These are phyloP conservation scores for Eucidaris tribuloides DNA, from an alignment of 35 echinoderm and acorn worm species.

Conservation along the genomic window DNA sequence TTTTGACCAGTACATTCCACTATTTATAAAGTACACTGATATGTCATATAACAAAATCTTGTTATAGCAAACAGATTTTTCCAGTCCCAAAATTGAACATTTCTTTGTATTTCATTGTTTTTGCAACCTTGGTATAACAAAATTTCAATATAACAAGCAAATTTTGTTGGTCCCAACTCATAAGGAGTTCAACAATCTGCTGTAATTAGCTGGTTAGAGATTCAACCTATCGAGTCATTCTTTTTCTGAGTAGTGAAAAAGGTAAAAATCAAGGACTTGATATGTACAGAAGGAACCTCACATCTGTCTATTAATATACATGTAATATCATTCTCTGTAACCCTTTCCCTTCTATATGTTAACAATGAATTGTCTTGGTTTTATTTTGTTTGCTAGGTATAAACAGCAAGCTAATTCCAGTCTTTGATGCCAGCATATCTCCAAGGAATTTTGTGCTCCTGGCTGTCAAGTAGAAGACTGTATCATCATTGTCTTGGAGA, in stretches of 20 bases:
- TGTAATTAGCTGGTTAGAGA: background rate
- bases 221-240: too few relatives aligned
- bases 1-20: too few relatives aligned
- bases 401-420: conserved; percentile 66
- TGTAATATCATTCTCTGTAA: background rate
- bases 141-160: too few relatives aligned
- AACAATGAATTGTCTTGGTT: background rate
- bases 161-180: background rate
- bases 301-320: background rate
- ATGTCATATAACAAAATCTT: too few relatives aligned
- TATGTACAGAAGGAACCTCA: too few relatives aligned
- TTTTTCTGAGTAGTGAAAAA: too few relatives aligned
- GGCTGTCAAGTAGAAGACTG: conserved; percentile 63
- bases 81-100: too few relatives aligned
- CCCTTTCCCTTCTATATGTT: background rate
- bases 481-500: too few relatives aligned
- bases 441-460: conserved; percentile 79
- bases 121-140: too few relatives aligned
- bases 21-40: too few relatives aligned
- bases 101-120: too few relatives aligned
- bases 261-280: background rate
- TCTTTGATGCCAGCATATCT: conserved; percentile 72
- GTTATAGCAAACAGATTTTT: too few relatives aligned
- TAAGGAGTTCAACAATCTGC: background rate
- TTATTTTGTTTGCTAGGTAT: conserved; percentile 53